A percentile compares a stretch with the other conserved stretches of the same genome.
Evolutionary conservation across 2,113 vertebrate species (phyloP).

Genomic region (Spermophilus dauricus): DNA sequence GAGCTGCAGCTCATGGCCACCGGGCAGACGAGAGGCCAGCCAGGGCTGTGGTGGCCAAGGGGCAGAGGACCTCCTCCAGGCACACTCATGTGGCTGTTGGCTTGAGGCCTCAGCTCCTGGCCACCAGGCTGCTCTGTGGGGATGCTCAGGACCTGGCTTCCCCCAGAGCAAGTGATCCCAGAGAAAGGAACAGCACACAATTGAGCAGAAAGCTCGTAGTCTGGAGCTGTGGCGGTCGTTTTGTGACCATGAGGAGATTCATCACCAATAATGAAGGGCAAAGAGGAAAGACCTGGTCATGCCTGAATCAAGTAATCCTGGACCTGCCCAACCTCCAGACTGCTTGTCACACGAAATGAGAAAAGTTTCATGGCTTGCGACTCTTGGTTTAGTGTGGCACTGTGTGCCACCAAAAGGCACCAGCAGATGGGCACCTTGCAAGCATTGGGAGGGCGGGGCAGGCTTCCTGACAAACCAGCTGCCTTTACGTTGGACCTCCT

Average conservation of each 20-base stretch:
- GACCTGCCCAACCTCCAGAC: not conserved
- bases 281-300: not conserved
- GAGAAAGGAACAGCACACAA: not conserved
- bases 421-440: not conserved
- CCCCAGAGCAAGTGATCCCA: not conserved
- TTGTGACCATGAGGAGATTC: not conserved
- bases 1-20: not conserved
- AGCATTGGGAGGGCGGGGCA: not conserved
- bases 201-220: not conserved
- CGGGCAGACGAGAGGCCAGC: not conserved
- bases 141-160: not conserved
- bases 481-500: not conserved
- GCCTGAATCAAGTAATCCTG: not conserved
- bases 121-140: not conserved
- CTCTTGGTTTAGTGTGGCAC: not conserved
- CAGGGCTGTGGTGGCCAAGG: not conserved
- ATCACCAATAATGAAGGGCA: not conserved
- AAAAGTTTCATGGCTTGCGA: not conserved
- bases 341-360: not conserved
- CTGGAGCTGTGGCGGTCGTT: not conserved
- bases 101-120: not conserved
- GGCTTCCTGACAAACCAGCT: not conserved
- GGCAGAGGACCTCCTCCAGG: not conserved
- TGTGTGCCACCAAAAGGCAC: rapidly evolving
- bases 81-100: not conserved